These are phyloP conservation scores for Arge pagana DNA, from an alignment of 2,888 invertebrate genomes.

Conservation along the genomic window DNA sequence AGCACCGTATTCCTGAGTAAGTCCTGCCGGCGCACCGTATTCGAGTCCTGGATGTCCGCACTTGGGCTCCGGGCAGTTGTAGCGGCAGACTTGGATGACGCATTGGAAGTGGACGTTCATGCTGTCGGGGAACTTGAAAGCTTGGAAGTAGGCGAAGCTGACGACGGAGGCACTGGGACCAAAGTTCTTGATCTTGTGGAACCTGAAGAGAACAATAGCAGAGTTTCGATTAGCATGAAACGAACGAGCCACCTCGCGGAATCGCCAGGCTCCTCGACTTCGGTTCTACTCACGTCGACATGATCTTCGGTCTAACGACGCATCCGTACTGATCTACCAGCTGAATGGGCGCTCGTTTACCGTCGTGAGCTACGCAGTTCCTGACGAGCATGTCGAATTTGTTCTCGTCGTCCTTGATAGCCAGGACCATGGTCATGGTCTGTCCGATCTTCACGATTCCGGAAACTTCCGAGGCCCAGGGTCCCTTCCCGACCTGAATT, in stretches of 20 bases:
- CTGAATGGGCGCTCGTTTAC: slow-evolving; percentile 90
- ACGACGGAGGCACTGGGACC: slow-evolving; percentile 93
- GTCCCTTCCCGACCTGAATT: slow-evolving; percentile 94
- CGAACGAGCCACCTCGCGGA: not conserved
- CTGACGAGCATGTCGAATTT: slow-evolving; percentile 95
- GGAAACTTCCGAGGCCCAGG: slow-evolving; percentile 96
- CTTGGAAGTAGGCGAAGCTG: slow-evolving; percentile 95
- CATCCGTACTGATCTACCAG: slow-evolving; percentile 92
- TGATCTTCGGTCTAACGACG: slow-evolving; percentile 91
- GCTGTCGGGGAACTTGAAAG: slow-evolving; percentile 95
- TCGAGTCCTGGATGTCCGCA: slow-evolving; percentile 68
- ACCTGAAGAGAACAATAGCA: slow-evolving; percentile 61
- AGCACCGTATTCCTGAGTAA: slow-evolving; percentile 69
- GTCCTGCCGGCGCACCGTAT: slow-evolving; percentile 57
- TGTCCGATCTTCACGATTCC: slow-evolving; percentile 95
- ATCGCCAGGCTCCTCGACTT: not conserved
- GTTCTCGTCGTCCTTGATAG: slow-evolving; percentile 94
- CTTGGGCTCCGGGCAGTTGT: slow-evolving; percentile 91
- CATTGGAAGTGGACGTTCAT: slow-evolving; percentile 98
- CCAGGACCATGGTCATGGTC: slow-evolving; percentile 96
- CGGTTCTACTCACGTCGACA: slow-evolving; percentile 65
- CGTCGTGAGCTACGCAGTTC: slow-evolving; percentile 94
- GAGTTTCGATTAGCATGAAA: too few relatives aligned
- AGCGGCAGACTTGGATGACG: slow-evolving; percentile 91
- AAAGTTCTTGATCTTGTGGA: slow-evolving; percentile 95